Evolutionary conservation across 2,113 vertebrate species (phyloP), one percentile per base, ranked within the genome.

Genomic region (Chamaetylas fuelleborni): DNA sequence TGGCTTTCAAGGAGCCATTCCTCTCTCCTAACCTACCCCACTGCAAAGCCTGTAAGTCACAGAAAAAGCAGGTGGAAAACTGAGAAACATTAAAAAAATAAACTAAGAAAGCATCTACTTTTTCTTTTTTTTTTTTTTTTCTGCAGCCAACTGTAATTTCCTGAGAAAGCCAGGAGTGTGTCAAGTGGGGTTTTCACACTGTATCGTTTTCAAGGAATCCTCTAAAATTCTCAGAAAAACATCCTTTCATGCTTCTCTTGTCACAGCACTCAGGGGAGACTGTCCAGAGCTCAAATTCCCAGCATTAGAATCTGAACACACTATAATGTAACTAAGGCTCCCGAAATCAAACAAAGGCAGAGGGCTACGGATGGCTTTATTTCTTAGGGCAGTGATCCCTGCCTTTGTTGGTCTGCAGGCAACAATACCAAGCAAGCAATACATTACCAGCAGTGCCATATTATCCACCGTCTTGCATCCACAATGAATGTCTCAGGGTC

Each of bases 311-410:
- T 94, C 90, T 45, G 72, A 94, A 92, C 93, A 96, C 86, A 94
- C 82, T 16, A 45, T 78, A 94, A 97, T 60, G 77, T 84, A 92
- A 88, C 88, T 94, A 95, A 97, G 65, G 86, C 84, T 90, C 69
- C 94, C 9, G 7, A 90, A 96, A 86, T 93, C 96, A 96, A 95
- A 96, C 90, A 96, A 95, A 96, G 93, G 90, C 95, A 94, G 72
- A 95, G 73, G 88, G 82, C 88, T 90, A 53, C 3, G 88, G 93
- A 92, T 93, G 92, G 92, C 88, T 94, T 96, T 93, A 93, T 90
- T 95, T 94, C 86, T 93, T 38, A 94, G 94, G 90, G 94, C 93
- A 94, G 80, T 83, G 94, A 96, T 95, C 94, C 91, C 69, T 95
- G 92, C 94, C 95, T 96, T 91, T 95, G 92, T 86, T 81, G 95